Base-by-base conservation (phyloP, 2,888 invertebrate genomes). In the Tanaodytes sp. region DNA sequence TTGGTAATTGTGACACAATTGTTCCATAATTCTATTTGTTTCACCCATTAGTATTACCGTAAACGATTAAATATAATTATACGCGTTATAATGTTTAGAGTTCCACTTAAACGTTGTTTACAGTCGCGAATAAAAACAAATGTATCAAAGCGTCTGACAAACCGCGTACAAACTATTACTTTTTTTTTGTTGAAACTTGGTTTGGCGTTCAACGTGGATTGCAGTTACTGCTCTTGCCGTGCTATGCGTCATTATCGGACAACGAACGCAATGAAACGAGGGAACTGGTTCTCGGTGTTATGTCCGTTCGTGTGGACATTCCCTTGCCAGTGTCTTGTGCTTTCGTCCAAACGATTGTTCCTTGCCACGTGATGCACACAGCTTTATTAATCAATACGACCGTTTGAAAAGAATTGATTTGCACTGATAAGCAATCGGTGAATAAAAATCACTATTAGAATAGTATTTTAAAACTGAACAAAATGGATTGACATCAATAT, bases 261-360 rank as follows among this genome's bases (percentile, higher is more conserved):
- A 84, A 84, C 84, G 84, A 84, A 84, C 84, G 84, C 83, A 83
- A 84, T 83, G 84, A 84, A 84, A 84, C 81, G 84, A 82, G 83
- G 82, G 83, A 84, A 84, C 84, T 84, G 84, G 84, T 84, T 84
- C 84, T 84, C 77, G 73, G 78, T 77, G 80, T 82, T 81, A 80
- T 79, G 77, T 77, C 75, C 73, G 76, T 76, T 69, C 74, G 75
- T 75, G 66, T 75, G 72, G 73, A 73, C 73, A 73, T 55, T 58
- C 54, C 58, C 65, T 49, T 39, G 59, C 71, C 55, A 64, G 46
- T 55, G 61, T 43, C 65, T 54, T 55, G 66, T 63, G 67, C 69
- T 51, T 49, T 59, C 67, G 69, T 59, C 54, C 69, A 62, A 69
- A 75, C 73, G 72, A 75, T 75, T 76, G 74, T 75, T 73, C 55